Evolutionary conservation across 2,888 invertebrate species (phyloP), one percentile per base, ranked within the genome.

Genomic region (Hedya salicella): DNA sequence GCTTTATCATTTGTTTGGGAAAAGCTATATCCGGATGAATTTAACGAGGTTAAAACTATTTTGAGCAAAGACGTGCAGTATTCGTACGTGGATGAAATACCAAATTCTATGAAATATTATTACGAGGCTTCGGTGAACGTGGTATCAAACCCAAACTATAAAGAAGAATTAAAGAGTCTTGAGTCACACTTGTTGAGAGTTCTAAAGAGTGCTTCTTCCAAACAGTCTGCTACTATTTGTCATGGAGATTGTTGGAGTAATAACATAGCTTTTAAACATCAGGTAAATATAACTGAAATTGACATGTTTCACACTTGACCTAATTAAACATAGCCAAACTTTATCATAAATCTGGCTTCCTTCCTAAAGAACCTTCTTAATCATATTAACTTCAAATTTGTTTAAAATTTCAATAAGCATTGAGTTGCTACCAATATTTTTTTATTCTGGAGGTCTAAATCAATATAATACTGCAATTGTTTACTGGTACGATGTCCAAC

Each of bases 181-280:
- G 67, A 77, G 48, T 77, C 82, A 17, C 70, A 83, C 56, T 80
- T 89, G 70, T 70, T 79, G 56, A 70, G 72, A 13, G 74, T 84
- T 67, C 72, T 88, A 67, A 75, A 82, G 70, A 84, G 82, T 76
- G 79, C 83, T 9, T 75, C 73, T 64, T 73, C 79, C 25, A 73
- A 75, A 49, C 63, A 72, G 16, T 80, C 83, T 60, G 81, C 82
- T 57, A 73, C 76, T 40, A 78, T 89, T 72, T 88, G 89, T 72
- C 89, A 89, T 60, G 86, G 81, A n/a, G 87, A 89, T 69, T 85
- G 84, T 73, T 89, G 88, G 89, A 85, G 78, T 68, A 88, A 87
- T 70, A 89, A 89, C 65, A 77, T 84, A 48, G 14, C 84, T 3
- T 87, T 78, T 65, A 85, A 84, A 73, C 79, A 85, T 72, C 74